Percentiles rank a stretch among this genome's conserved stretches.
Conservation (phyloP, 2,113 vertebrate species). For the Tragelaphus strepsiceros region DNA sequence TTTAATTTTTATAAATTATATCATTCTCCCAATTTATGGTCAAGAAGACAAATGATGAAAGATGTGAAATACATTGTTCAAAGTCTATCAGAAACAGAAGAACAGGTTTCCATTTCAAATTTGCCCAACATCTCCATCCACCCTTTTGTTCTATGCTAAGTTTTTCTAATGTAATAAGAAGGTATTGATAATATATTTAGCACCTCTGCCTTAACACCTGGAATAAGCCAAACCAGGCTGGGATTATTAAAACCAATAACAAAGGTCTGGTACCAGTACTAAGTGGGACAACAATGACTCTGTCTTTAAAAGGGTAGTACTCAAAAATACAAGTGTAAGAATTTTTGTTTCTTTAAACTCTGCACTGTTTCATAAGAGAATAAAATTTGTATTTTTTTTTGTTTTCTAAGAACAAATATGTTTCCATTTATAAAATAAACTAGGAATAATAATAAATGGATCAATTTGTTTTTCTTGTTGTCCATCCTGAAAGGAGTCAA, state of each 20-base stretch:
- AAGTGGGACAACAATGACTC: neutral
- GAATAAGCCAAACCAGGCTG: neutral
- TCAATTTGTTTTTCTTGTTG: neutral
- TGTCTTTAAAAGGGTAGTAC: neutral
- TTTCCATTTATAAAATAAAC: neutral
- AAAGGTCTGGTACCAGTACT: neutral
- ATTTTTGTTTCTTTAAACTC: neutral
- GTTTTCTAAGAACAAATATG: neutral
- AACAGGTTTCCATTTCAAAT: neutral
- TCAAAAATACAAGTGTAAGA: neutral
- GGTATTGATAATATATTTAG: neutral
- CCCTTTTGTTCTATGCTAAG: neutral
- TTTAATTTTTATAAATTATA: neutral
- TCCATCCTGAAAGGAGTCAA: neutral
- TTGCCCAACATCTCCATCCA: neutral
- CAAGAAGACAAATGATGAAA: neutral
- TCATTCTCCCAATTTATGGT: neutral
- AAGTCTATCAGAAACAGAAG: neutral
- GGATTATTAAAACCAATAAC: neutral
- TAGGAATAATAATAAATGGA: neutral
- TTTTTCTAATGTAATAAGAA: neutral
- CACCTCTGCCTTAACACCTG: neutral
- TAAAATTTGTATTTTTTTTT: neutral
- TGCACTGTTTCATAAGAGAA: neutral
- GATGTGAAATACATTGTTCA: neutral